A percentile compares a stretch with the other conserved stretches of the same genome.
Evolutionary conservation across 2,797 vertebrate species (phyloP).

Genomic region (Pipistrellus kuhlii): DNA sequence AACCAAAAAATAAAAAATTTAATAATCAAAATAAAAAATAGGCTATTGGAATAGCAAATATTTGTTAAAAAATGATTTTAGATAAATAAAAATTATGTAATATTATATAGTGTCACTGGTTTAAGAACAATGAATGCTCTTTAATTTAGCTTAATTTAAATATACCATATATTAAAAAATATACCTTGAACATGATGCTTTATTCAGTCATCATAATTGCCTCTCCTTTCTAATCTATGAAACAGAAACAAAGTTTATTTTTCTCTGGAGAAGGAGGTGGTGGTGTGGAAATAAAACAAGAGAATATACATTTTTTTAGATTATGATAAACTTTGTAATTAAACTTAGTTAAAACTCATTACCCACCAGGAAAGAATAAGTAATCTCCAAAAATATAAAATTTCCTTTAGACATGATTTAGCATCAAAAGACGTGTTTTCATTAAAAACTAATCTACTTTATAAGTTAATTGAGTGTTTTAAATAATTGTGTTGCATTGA

Average conservation of each 20-base stretch:
- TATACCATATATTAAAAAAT: background rate
- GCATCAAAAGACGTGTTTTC: conserved; percentile 77
- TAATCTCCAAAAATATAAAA: conserved; percentile 19
- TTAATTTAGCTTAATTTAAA: conserved; percentile 43
- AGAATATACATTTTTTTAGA: conserved; percentile 26
- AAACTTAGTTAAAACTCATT: conserved; percentile 63
- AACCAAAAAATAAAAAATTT: background rate
- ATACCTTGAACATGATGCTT: background rate
- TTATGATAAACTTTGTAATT: conserved; percentile 64
- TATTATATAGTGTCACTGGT: background rate
- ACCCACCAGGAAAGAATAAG: conserved; percentile 44
- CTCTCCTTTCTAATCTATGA: background rate
- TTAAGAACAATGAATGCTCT: background rate
- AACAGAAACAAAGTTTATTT: background rate
- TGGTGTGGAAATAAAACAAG: background rate
- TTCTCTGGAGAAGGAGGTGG: background rate
- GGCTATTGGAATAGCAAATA: background rate
- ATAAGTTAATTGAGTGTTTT: conserved; percentile 92
- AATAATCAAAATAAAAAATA: conserved; percentile 6
- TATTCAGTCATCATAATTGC: background rate
- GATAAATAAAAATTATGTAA: background rate
- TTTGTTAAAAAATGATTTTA: conserved; percentile 7
- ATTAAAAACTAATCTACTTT: conserved; percentile 91
- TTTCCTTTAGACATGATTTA: conserved; percentile 48
- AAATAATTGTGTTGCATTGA: conserved; percentile 92